phyloP scores from a whole-genome alignment of 92 coral and sea anemone genomes.

The Chrysogorgia sp. region DNA sequence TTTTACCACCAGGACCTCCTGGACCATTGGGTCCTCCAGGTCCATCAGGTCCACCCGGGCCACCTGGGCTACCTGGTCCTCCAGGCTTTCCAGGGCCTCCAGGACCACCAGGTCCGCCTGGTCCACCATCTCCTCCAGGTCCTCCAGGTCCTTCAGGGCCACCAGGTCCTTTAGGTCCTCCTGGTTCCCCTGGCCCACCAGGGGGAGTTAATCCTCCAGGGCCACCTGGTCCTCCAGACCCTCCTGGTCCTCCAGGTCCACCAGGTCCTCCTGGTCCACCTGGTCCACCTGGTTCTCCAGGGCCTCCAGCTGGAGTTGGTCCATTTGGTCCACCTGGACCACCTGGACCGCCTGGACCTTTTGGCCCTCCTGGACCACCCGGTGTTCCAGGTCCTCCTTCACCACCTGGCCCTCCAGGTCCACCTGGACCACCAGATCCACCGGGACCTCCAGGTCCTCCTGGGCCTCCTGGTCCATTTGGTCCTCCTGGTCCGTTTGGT shows the following conservation, averaged over 20 bases:
- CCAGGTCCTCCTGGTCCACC: constrained; percentile 45
- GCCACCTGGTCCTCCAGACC: constrained; percentile 3
- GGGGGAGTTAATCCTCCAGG: neutral
- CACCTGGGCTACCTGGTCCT: constrained; percentile 35
- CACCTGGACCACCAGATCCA: constrained; percentile 59
- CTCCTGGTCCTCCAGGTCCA: constrained; percentile 61
- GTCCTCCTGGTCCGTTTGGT: constrained; percentile 68
- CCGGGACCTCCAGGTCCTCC: constrained; percentile 70
- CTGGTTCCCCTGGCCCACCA: constrained; percentile 57
- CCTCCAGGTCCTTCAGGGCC: constrained; percentile 73
- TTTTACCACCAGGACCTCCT: constrained; percentile 69
- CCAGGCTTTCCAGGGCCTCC: constrained; percentile 57
- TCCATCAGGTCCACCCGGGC: constrained; percentile 67
- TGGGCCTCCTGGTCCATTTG: constrained; percentile 76
- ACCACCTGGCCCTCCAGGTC: constrained; percentile 65
- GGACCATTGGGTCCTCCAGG: constrained; percentile 82
- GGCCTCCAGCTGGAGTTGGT: constrained; percentile 66
- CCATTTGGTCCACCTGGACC: constrained; percentile 62
- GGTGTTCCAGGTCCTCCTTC: constrained; percentile 75
- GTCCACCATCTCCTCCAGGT: constrained; percentile 73
- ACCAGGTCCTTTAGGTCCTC: constrained; percentile 62
- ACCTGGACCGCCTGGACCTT: constrained; percentile 59
- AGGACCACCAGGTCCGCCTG: constrained; percentile 74
- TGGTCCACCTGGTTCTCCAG: constrained; percentile 74
- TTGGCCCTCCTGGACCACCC: constrained; percentile 74